These are phyloP conservation scores for Andrena bicolor DNA, from an alignment of 2,888 invertebrate genomes.

Conservation along the genomic window DNA sequence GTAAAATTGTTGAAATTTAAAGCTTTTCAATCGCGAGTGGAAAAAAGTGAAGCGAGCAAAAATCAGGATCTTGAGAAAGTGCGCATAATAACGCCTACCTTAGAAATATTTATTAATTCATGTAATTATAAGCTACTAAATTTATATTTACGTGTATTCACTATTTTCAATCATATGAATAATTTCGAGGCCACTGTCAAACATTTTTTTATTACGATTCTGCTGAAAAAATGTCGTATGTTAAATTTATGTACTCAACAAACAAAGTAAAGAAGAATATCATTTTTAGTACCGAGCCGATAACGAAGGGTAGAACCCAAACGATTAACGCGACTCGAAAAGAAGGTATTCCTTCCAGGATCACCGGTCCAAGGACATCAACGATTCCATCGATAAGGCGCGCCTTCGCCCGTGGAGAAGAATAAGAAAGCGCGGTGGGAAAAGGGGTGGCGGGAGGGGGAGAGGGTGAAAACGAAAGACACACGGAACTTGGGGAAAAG, in stretches of 20 bases:
- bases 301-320: constrained; percentile 7
- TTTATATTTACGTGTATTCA: too few relatives aligned
- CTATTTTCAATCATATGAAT: too few relatives aligned
- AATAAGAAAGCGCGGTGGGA: constrained; percentile 16
- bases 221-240: too few relatives aligned
- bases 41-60: too few relatives aligned
- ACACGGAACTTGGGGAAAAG: constrained; percentile 66
- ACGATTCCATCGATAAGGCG: constrained; percentile 47
- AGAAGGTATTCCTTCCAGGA: constrained; percentile 17
- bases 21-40: too few relatives aligned
- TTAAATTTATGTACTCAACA: not conserved
- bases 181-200: too few relatives aligned
- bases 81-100: too few relatives aligned
- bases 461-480: constrained; percentile 42
- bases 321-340: not conserved
- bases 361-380: constrained; percentile 19
- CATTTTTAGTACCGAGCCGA: not conserved
- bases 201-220: too few relatives aligned
- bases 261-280: not conserved
- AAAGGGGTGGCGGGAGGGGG: not conserved
- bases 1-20: too few relatives aligned
- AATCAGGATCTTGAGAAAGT: too few relatives aligned
- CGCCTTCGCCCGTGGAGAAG: not conserved
- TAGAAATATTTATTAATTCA: too few relatives aligned
- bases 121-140: too few relatives aligned